Evolutionary conservation across 2,113 vertebrate genomes (phyloP), one percentile per base, ranked within the genome.

Genomic region (Rafetus swinhoei): DNA sequence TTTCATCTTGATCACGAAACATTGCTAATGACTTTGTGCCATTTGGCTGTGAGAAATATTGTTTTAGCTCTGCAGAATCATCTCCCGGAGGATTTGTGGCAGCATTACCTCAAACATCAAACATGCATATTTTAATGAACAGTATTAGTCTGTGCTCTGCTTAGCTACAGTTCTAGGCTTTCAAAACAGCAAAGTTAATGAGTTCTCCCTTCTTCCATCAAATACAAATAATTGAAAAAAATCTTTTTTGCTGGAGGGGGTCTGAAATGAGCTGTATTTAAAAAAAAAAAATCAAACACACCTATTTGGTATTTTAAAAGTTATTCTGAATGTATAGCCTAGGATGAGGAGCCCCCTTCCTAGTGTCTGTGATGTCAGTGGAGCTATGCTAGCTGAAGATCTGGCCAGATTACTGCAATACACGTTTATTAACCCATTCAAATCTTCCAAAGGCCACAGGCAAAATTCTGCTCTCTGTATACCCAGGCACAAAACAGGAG

Each of bases 21-120:
- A 91, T 82, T 79, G 72, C 88, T 91, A 95, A 91, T 69, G 86
- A 91, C 83, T 95, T 93, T 89, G 90, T 95, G 79, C 91, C n/a
- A 39, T 88, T 93, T 82, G 85, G 69, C 88, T 91, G 83, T 89
- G 85, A 92, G 90, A 88, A 84, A 54, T n/a, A 93, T 54, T 1
- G 35, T 92, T 94, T 94, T 93, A 92, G 85, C 10, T 79, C 81
- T 53, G 87, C 79, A 82, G 92, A 91, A 95, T 93, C 62, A 69
- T 86, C 80, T 96, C 95, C 83, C 94, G 0, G 0, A 59, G 65
- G 93, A 81, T 93, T 95, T 95, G 94, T 69, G 81, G 90, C 96
- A 90, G 87, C 76, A 94, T 86, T 96, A 96, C 95, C 94, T 97
- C 93, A 84, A 92, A 97, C 95, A 97, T 97, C 95, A 97, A 97